Evolutionary conservation across 2,888 invertebrate genomes (phyloP).

Genomic region (Rapana venosa): DNA sequence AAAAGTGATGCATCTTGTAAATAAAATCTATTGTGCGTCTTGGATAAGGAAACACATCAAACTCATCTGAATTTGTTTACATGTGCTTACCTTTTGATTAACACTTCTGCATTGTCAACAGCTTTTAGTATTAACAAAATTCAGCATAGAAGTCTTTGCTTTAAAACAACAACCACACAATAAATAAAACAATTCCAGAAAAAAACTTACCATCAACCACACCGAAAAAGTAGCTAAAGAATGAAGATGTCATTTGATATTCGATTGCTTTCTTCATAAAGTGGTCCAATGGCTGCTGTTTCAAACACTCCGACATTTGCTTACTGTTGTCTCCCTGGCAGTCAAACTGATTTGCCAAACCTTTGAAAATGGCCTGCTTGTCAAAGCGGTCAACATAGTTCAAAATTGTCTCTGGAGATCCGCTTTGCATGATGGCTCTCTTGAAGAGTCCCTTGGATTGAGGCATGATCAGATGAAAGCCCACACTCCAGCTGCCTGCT

Average conservation of each 20-base stretch:
- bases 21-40: too few species aligned
- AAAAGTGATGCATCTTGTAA: too few species aligned
- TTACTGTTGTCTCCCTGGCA: not conserved
- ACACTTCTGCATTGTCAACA: too few species aligned
- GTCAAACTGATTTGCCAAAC: not conserved
- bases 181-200: not conserved
- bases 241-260: not conserved
- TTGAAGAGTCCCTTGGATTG: slow-evolving; percentile 28
- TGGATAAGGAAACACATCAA: too few species aligned
- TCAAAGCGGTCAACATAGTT: not conserved
- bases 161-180: not conserved
- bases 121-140: too few species aligned
- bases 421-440: slow-evolving; percentile 34
- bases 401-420: not conserved
- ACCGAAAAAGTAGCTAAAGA: not conserved
- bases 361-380: not conserved
- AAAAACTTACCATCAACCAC: slow-evolving; percentile 6
- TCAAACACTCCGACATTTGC: not conserved
- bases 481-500: slow-evolving; percentile 42
- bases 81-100: too few species aligned
- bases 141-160: too few species aligned
- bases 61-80: too few species aligned
- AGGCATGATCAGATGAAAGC: slow-evolving; percentile 33
- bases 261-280: not conserved
- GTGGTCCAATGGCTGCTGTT: not conserved